A percentile compares a stretch with the other conserved stretches of the same genome.
These are phyloP conservation scores for Siphonodentalium dalli DNA, from an alignment of 2,888 invertebrate species.

Conservation along the genomic window DNA sequence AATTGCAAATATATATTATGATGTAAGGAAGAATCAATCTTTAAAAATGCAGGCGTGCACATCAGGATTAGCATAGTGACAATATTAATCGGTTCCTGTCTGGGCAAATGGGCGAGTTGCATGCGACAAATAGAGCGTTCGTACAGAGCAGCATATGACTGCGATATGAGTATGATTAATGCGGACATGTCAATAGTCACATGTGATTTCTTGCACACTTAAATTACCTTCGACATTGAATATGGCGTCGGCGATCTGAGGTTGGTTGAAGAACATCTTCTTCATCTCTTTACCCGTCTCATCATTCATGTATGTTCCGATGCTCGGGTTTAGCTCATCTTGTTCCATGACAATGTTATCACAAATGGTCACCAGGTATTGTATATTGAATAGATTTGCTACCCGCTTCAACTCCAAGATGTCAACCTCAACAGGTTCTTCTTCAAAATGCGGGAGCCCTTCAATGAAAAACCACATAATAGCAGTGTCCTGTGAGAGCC, in stretches of 20 bases:
- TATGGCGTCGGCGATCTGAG: slow-evolving; percentile 45
- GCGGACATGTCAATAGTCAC: too few species aligned
- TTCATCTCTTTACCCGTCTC: slow-evolving; percentile 52
- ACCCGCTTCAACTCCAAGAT: slow-evolving; percentile 42
- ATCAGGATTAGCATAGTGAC: too few species aligned
- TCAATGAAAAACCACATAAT: background rate
- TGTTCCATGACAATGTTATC: slow-evolving; percentile 48
- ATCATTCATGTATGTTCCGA: slow-evolving; percentile 58
- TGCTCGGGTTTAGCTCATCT: slow-evolving; percentile 60
- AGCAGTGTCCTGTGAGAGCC: too few species aligned
- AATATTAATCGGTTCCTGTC: too few species aligned
- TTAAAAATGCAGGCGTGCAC: too few species aligned
- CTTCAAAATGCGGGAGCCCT: slow-evolving; percentile 51
- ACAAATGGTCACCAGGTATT: slow-evolving; percentile 53
- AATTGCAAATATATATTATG: too few species aligned
- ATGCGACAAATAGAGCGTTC: too few species aligned
- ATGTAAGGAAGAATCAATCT: too few species aligned
- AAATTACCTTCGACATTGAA: slow-evolving; percentile 52
- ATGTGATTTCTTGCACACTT: too few species aligned
- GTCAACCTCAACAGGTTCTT: slow-evolving; percentile 32
- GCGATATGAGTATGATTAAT: too few species aligned
- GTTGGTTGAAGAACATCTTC: slow-evolving; percentile 48
- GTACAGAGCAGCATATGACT: too few species aligned
- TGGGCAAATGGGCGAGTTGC: too few species aligned
- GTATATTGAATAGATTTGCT: slow-evolving; percentile 44